A percentile compares a stretch with the other conserved stretches of the same genome.
phyloP scores from a whole-genome alignment of 2,888 invertebrate species.

The Acleris holmiana region DNA sequence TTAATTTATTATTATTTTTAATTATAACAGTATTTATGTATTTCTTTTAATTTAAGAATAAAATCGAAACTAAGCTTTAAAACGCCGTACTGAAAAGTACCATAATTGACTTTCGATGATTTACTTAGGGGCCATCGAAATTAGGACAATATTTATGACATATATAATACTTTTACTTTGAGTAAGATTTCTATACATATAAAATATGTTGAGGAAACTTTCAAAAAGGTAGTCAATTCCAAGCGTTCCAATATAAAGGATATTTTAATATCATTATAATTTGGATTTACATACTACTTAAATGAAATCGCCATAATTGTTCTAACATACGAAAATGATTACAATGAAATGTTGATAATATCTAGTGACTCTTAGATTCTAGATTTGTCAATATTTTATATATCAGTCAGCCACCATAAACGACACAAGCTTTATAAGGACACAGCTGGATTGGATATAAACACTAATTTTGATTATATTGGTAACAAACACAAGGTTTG shows the following conservation, averaged over 20 bases:
- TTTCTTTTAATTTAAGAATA: too few relatives aligned
- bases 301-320: conserved; percentile 10
- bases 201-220: conserved; percentile 19
- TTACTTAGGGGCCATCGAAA: too few relatives aligned
- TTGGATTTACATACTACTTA: conserved; percentile 10
- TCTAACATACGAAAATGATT: conserved; percentile 16
- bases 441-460: conserved; percentile 48
- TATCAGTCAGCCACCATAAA: conserved; percentile 57
- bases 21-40: too few relatives aligned
- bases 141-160: conserved; percentile 12
- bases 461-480: conserved; percentile 6
- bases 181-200: conserved; percentile 20
- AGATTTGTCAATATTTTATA: conserved; percentile 52
- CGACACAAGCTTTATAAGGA: conserved; percentile 42
- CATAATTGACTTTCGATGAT: too few relatives aligned
- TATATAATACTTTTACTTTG: conserved; percentile 8
- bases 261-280: conserved; percentile 12
- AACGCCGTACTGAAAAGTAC: too few relatives aligned
- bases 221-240: conserved; percentile 29
- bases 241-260: conserved; percentile 28
- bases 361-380: conserved; percentile 53
- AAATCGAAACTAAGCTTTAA: too few relatives aligned
- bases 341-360: conserved; percentile 35
- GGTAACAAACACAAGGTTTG: neutral
- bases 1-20: too few relatives aligned